Percentiles rank a stretch among this genome's conserved stretches.
Evolutionary conservation across 1,140 invertebrate species (phyloP).

Genomic region (Pteromalus puparum): DNA sequence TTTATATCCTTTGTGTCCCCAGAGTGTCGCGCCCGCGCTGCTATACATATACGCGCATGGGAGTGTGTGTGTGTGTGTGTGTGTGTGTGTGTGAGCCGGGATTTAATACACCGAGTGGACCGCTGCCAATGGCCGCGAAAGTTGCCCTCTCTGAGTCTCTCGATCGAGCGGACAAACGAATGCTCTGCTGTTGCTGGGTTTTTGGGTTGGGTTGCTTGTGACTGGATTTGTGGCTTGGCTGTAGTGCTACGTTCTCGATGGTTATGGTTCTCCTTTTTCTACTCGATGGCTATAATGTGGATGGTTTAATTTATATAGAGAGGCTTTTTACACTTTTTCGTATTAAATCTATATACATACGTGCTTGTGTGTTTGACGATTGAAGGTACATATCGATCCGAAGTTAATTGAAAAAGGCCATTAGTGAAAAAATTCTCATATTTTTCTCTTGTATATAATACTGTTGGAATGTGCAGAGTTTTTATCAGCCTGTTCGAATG

Average conservation of each 20-base stretch:
- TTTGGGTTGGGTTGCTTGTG: neutral
- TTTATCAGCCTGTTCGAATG: too few species aligned
- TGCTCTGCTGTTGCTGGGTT: neutral
- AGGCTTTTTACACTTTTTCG: neutral
- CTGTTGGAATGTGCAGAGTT: too few species aligned
- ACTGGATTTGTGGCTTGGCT: neutral
- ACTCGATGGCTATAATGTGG: neutral
- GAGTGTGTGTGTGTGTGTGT: neutral
- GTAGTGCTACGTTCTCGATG: neutral
- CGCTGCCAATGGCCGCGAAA: constrained; percentile 23
- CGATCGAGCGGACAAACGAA: neutral
- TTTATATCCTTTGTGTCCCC: constrained; percentile 30
- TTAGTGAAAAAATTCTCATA: too few species aligned
- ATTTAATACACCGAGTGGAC: constrained; percentile 23
- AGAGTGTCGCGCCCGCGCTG: neutral
- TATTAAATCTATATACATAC: too few species aligned
- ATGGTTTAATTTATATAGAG: neutral
- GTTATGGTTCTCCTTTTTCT: neutral
- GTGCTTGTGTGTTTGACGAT: too few species aligned
- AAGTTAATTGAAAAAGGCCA: too few species aligned
- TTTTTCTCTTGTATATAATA: too few species aligned
- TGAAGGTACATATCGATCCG: too few species aligned
- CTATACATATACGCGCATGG: neutral
- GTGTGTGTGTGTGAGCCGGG: neutral
- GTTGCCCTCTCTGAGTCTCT: neutral